Percentiles rank a stretch among this genome's conserved stretches.
These are phyloP conservation scores for Myotis brandtii DNA, from an alignment of 2,113 vertebrate genomes.

Conservation along the genomic window DNA sequence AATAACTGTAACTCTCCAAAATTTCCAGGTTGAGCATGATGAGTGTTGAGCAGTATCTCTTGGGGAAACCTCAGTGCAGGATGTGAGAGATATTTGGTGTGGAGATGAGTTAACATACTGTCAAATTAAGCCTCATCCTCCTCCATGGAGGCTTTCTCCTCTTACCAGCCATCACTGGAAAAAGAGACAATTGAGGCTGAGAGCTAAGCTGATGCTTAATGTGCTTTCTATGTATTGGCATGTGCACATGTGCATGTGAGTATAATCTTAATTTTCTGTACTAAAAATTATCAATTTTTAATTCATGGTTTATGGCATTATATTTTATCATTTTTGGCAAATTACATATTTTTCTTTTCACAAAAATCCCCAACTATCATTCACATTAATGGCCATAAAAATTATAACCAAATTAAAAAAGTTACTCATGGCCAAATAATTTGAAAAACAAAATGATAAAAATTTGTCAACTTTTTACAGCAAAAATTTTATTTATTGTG, in stretches of 20 bases:
- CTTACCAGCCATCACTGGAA: background rate
- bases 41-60: background rate
- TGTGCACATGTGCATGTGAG: background rate
- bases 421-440: background rate
- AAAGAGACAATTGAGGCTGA: background rate
- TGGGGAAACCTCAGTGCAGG: background rate
- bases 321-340: background rate
- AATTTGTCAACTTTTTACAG: background rate
- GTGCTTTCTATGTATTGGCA: background rate
- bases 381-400: background rate
- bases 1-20: background rate
- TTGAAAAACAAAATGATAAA: slow-evolving; percentile 33
- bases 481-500: background rate
- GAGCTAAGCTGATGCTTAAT: background rate
- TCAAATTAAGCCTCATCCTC: background rate
- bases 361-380: background rate
- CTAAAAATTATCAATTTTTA: slow-evolving; percentile 5
- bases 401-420: background rate
- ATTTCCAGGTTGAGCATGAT: background rate
- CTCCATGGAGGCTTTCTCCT: background rate
- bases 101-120: background rate
- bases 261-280: background rate
- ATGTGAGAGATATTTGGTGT: background rate
- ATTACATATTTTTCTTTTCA: slow-evolving; percentile 30
- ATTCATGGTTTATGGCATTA: background rate